Evolutionary conservation across 2,888 invertebrate species (phyloP).

Genomic region (Uloborus plumipes): DNA sequence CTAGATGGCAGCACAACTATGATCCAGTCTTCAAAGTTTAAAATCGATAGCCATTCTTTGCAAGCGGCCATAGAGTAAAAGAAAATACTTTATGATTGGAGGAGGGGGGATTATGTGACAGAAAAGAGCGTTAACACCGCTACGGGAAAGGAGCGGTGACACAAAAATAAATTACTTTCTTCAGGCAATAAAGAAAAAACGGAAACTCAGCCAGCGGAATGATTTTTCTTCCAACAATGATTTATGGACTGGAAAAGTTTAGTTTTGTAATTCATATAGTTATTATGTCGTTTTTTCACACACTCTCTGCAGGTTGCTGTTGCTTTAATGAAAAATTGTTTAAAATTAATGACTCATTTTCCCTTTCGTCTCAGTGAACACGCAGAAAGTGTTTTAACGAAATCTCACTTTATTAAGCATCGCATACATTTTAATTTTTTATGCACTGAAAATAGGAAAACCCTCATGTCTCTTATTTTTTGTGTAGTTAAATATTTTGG

Average conservation of each 20-base stretch:
- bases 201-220: slow-evolving; percentile 33
- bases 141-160: slow-evolving; percentile 40
- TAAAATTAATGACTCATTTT: slow-evolving; percentile 45
- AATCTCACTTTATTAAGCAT: too few relatives aligned
- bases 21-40: background rate
- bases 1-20: slow-evolving; percentile 48
- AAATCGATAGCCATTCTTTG: slow-evolving; percentile 41
- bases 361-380: slow-evolving; percentile 10
- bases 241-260: slow-evolving; percentile 48
- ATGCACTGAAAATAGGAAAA: background rate
- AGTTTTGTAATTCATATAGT: slow-evolving; percentile 29
- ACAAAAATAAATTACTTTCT: slow-evolving; percentile 52
- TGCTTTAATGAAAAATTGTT: slow-evolving; percentile 36
- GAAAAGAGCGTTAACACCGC: slow-evolving; percentile 30
- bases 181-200: slow-evolving; percentile 50
- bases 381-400: background rate
- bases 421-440: too few relatives aligned
- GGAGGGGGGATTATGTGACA: slow-evolving; percentile 27
- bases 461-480: background rate
- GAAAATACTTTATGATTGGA: slow-evolving; percentile 50
- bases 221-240: slow-evolving; percentile 54
- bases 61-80: slow-evolving; percentile 24
- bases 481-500: background rate
- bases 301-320: slow-evolving; percentile 16
- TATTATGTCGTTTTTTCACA: slow-evolving; percentile 39